A percentile compares a stretch with the other conserved stretches of the same genome.
These are phyloP conservation scores for Drepana falcataria DNA, from an alignment of 2,888 invertebrate species.

Conservation along the genomic window DNA sequence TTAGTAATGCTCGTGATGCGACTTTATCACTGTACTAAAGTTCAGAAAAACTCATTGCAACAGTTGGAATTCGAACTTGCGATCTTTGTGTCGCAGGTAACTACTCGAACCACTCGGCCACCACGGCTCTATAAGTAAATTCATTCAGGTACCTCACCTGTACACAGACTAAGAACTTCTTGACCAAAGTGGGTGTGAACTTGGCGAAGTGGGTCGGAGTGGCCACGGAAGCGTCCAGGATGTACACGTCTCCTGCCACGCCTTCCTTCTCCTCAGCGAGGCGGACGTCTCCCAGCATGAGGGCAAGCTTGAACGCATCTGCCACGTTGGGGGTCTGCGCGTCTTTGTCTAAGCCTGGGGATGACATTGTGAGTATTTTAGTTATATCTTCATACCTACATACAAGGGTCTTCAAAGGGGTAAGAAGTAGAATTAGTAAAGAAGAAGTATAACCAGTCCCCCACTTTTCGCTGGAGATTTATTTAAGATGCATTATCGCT, in stretches of 20 bases:
- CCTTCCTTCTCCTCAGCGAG: slow-evolving; percentile 87
- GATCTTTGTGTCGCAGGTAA: too few relatives aligned
- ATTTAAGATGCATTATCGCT: too few relatives aligned
- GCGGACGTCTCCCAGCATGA: slow-evolving; percentile 92
- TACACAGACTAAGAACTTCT: slow-evolving; percentile 91
- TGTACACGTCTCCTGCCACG: slow-evolving; percentile 90
- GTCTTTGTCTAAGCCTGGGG: slow-evolving; percentile 81
- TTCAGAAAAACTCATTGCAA: too few relatives aligned
- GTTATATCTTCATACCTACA: background rate
- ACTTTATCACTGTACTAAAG: too few relatives aligned
- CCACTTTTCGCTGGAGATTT: too few relatives aligned
- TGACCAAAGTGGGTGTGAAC: slow-evolving; percentile 88
- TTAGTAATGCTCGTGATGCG: too few relatives aligned
- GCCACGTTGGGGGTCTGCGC: slow-evolving; percentile 84
- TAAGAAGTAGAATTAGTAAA: too few relatives aligned
- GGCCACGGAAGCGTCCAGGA: slow-evolving; percentile 88
- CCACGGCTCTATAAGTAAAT: slow-evolving; percentile 7
- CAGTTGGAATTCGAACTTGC: too few relatives aligned
- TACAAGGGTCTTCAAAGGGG: too few relatives aligned
- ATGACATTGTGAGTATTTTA: background rate
- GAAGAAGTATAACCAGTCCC: too few relatives aligned
- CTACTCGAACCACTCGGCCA: too few relatives aligned
- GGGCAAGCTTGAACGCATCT: slow-evolving; percentile 88
- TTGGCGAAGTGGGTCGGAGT: slow-evolving; percentile 90
- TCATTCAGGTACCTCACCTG: slow-evolving; percentile 61